phyloP scores from a whole-genome alignment of 2,797 vertebrate species.

The Sebastolobus alascanus region DNA sequence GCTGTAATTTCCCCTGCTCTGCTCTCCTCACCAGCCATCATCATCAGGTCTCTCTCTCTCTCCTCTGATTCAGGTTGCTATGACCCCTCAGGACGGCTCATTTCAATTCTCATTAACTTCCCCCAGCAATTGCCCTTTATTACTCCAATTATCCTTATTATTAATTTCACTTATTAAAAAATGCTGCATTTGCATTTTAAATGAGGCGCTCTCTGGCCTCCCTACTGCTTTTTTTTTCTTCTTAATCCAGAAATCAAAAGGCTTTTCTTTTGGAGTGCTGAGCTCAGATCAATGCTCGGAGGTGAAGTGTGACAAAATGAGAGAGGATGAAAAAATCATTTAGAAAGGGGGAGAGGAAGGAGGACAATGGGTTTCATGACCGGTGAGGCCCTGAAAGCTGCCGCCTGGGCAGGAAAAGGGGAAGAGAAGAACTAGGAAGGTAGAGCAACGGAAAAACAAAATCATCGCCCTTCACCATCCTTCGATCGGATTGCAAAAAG shows the following conservation, averaged over 20 bases:
- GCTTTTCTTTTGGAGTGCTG: constrained; percentile 30
- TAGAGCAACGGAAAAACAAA: background rate
- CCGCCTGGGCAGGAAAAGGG: constrained; percentile 7
- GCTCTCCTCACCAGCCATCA: constrained; percentile 60
- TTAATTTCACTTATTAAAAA: constrained; percentile 83
- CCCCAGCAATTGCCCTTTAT: constrained; percentile 74
- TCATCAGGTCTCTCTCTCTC: constrained; percentile 25
- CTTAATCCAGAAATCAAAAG: constrained; percentile 38
- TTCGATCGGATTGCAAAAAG: constrained; percentile 46
- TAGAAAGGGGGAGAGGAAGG: constrained; percentile 6
- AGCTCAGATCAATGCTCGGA: constrained; percentile 50
- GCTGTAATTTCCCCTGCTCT: constrained; percentile 79
- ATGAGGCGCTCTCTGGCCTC: constrained; percentile 53
- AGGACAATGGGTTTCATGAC: constrained; percentile 33
- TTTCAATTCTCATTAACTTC: constrained; percentile 79
- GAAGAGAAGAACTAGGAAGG: background rate
- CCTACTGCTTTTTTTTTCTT: background rate
- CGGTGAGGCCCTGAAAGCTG: constrained; percentile 5
- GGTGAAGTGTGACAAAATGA: constrained; percentile 66
- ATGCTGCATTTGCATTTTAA: constrained; percentile 78
- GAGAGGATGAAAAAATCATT: constrained; percentile 49
- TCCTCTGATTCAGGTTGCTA: constrained; percentile 66
- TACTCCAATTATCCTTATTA: constrained; percentile 80
- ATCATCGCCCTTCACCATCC: constrained; percentile 19
- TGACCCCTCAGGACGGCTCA: constrained; percentile 77